Percentiles rank a stretch among this genome's conserved stretches.
These are phyloP conservation scores for Amphipoea oculea DNA, from an alignment of 2,888 invertebrate genomes.

Conservation along the genomic window DNA sequence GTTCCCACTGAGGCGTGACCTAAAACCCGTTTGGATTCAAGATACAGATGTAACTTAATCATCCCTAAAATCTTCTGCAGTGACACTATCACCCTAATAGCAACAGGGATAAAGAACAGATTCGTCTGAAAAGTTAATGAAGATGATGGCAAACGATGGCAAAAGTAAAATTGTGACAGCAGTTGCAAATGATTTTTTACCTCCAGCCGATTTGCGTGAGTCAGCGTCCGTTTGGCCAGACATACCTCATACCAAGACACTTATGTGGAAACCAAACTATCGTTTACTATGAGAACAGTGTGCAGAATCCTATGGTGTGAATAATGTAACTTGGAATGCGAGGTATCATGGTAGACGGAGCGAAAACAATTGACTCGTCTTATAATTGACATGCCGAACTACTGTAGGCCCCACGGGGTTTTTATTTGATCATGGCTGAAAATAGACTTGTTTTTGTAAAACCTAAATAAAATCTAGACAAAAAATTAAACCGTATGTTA, in stretches of 20 bases:
- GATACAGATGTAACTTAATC: constrained; percentile 56
- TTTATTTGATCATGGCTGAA: constrained; percentile 57
- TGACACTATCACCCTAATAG: constrained; percentile 56
- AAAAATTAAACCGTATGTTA: constrained; percentile 27
- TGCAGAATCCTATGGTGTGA: constrained; percentile 24
- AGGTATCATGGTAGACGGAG: constrained; percentile 54
- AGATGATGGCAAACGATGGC: constrained; percentile 56
- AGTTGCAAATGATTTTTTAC: constrained; percentile 68
- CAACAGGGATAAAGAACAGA: constrained; percentile 64
- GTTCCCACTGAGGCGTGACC: constrained; percentile 74
- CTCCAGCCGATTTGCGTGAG: constrained; percentile 74
- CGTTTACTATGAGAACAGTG: constrained; percentile 24
- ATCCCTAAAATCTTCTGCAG: constrained; percentile 35
- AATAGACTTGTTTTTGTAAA: constrained; percentile 52
- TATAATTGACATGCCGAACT: constrained; percentile 57
- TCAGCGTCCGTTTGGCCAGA: constrained; percentile 82
- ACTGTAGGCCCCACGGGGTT: constrained; percentile 59
- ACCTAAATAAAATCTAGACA: constrained; percentile 52
- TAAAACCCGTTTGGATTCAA: constrained; percentile 61
- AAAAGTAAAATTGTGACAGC: constrained; percentile 63
- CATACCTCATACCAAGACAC: constrained; percentile 65
- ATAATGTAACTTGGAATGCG: constrained; percentile 26
- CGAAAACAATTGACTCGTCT: constrained; percentile 59
- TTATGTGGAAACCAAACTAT: constrained; percentile 28
- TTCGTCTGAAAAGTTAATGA: constrained; percentile 61